Percentiles rank a stretch among this genome's conserved stretches.
These are phyloP conservation scores for Oreochromis niloticus DNA, from an alignment of 2,113 vertebrate species.

Conservation along the genomic window DNA sequence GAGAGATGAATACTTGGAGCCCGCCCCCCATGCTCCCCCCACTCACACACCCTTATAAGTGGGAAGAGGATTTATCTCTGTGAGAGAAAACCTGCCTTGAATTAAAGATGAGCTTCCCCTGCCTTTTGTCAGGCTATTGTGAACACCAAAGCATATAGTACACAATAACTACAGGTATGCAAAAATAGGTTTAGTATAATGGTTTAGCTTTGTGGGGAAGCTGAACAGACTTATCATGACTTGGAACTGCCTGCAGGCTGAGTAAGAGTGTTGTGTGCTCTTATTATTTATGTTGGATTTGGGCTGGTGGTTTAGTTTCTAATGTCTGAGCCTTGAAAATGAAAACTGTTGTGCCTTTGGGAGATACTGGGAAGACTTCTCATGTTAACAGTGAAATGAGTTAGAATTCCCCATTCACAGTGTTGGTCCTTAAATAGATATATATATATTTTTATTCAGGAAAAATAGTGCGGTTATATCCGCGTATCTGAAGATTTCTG, in stretches of 20 bases:
- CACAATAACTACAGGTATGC: conserved; percentile 46
- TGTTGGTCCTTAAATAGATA: not conserved
- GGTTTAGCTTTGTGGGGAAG: not conserved
- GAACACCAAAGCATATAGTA: conserved; percentile 29
- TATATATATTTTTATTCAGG: not conserved
- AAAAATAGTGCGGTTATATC: not conserved
- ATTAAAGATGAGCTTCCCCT: conserved; percentile 57
- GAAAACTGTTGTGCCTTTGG: not conserved
- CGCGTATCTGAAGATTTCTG: not conserved
- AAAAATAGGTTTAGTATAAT: conserved; percentile 33
- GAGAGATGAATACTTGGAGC: conserved; percentile 31
- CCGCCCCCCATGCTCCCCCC: not conserved
- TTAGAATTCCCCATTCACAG: not conserved
- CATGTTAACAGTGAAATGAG: not conserved
- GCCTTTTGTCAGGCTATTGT: conserved; percentile 51
- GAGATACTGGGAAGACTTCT: not conserved
- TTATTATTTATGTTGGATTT: conserved; percentile 2
- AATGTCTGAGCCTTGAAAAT: not conserved
- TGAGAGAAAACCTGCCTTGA: conserved; percentile 42
- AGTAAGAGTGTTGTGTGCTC: not conserved
- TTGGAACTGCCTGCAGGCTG: not conserved
- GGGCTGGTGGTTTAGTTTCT: not conserved
- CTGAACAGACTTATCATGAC: conserved; percentile 12
- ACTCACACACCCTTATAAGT: not conserved
- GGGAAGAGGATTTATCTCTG: conserved; percentile 52